phyloP scores from a whole-genome alignment of 2,888 invertebrate genomes.

The Drosophila atroscutellata region DNA sequence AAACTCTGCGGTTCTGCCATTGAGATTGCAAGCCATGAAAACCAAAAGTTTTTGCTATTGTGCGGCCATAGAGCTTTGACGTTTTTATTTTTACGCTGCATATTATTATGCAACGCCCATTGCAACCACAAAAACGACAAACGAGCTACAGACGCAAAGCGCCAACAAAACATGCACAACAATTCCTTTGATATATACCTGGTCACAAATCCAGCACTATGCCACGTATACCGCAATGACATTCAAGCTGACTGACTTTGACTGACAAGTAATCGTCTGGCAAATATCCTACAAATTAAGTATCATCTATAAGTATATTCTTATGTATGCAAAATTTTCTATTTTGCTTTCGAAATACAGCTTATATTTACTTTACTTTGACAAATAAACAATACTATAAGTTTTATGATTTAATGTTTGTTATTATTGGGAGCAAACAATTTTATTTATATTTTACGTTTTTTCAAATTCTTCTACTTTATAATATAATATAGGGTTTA shows the following conservation, averaged over 20 bases:
- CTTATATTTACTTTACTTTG: not conserved
- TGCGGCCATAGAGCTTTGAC: conserved; percentile 1
- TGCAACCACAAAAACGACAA: conserved; percentile 27
- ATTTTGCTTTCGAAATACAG: not conserved
- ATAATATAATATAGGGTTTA: not conserved
- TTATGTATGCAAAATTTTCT: not conserved
- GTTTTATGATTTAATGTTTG: not conserved
- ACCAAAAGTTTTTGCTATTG: conserved; percentile 14
- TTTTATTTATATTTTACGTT: not conserved
- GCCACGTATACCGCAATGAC: not conserved
- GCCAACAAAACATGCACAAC: conserved; percentile 17
- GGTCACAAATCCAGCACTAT: conserved; percentile 3
- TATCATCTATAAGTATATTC: not conserved
- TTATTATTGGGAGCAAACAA: not conserved
- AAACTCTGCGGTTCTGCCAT: conserved; percentile 4
- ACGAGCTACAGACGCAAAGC: conserved; percentile 1
- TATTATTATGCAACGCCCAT: conserved; percentile 19
- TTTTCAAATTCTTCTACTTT: too few species aligned
- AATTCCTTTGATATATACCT: conserved; percentile 13
- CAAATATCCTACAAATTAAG: not conserved
- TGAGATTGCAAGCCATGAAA: conserved; percentile 5
- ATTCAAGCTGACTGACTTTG: not conserved
- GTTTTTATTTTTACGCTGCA: conserved; percentile 12
- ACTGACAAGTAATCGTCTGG: not conserved
- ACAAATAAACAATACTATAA: not conserved